Evolutionary conservation across 1,140 invertebrate genomes (phyloP), one percentile per base, ranked within the genome.

Genomic region (Tetragonula clypearis): DNA sequence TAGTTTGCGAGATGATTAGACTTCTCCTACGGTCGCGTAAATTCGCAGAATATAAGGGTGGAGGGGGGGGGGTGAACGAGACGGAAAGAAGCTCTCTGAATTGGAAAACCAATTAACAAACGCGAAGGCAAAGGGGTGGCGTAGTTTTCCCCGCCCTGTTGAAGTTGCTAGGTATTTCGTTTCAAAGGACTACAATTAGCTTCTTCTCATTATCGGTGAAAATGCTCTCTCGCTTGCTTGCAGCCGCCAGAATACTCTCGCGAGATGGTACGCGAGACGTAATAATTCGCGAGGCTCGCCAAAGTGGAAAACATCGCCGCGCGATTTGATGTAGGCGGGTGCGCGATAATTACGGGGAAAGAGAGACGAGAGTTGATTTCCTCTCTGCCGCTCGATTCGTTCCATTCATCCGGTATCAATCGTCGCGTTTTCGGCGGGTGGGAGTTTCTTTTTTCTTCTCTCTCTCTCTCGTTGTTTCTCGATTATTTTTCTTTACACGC

Each of bases 201-300:
- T 83, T 74, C 82, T 86, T 85, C 79, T 91, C 86, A 91, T 90
- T 91, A 91, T 91, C 79, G 72, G 23, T 88, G 87, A 90, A 90
- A 90, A 49, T 35, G 84, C 82, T 78, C 65, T 78, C 68, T 71
- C 72, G 60, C 26, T 30, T 82, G 79, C 68, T 71, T 62, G 60
- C 26, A 84, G 79, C 78, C 77, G 78, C 81, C 30, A 1, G 1
- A 30, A 82, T 87, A 78, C 75, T 84, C 75, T 84, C 66, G 60
- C 21, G 58, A 80, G 69, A 49, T 65, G 65, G 30, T 30, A 30
- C 30, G 11, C 55, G 30, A 66, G 30, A 66, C 78, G 75, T 87
- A 84, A 90, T 86, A 74, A 84, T 88, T 65, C 85, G 60, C 23
- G 26, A n/a, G 30, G 56, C 72, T 82, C 41, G 65, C 21, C 69